Base-by-base conservation (phyloP, 1,140 invertebrate species). In the Rhopalosiphum maidis region DNA sequence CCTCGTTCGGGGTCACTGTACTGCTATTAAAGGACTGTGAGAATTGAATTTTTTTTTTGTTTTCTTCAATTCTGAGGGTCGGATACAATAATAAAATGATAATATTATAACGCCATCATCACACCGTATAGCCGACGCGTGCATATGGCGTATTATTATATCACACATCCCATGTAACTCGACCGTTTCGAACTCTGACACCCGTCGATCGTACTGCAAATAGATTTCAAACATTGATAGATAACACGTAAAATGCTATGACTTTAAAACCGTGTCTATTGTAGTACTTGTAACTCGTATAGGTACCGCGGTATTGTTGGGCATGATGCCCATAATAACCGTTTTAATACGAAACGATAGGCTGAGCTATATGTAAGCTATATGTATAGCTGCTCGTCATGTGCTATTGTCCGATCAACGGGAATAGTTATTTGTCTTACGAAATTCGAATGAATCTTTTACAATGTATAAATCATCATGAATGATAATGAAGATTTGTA, bases 11-110 rank as follows among this genome's bases (percentile, higher is more conserved):
- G 83, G 41, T 86, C 43, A 86, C 83, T 30, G 83, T 41, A 86
- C 83, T 41, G 25, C 83, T 41, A 43, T 86, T 86, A 54, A 86
- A 86, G 83, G 2, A 46, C 83, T 86, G 83, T 86, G 83, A 86
- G 83, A 86, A 37, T 41, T 41, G 41, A 41, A 41, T 41, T 35
- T 77, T 18, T 68, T 68, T 68, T 77, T 77, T 15, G 15, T 77
- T 77, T 77, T 77, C n/a, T 77, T 77, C 60, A 77, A n/a, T 77
- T 77, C 60, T 30, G 30, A 77, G 30, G 11, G 30, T 68, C 3
- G 9, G 30, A 60, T 18, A 68, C n/a, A n/a, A 77, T n/a, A 60
- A 60, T 60, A 55, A 5, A 22, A 54, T 60, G 11, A 77, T 77
- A 35, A 77, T 77, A 77, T 3, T 77, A 77, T 77, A 77, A 77